phyloP scores from a whole-genome alignment of 2,113 vertebrate genomes.

The Oryzias melastigma region DNA sequence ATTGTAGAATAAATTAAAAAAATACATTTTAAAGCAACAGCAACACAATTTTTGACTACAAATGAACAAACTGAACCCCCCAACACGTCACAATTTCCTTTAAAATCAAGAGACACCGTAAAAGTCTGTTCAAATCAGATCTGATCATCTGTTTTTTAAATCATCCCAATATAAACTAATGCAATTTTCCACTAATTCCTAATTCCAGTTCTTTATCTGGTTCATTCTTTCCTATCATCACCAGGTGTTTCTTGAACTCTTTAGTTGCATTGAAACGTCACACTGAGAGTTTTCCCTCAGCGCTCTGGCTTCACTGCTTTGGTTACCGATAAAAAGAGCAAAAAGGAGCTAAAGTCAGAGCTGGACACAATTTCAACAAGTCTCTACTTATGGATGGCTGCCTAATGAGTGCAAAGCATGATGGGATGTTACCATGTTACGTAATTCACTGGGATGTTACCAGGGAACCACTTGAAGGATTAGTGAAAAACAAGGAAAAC shows the following conservation, averaged over 20 bases:
- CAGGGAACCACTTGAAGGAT: conserved; percentile 45
- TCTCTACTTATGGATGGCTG: conserved; percentile 54
- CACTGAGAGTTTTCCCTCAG: neutral
- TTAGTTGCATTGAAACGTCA: neutral
- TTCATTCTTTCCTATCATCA: conserved; percentile 14
- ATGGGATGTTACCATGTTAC: conserved; percentile 19
- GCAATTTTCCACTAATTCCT: conserved; percentile 85
- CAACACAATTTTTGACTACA: no score
- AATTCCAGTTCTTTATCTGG: conserved; percentile 88
- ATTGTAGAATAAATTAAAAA: no score
- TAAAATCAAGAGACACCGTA: no score
- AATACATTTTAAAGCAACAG: no score
- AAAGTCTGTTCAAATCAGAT: conserved; percentile 28
- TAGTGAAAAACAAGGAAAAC: conserved; percentile 17
- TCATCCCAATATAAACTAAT: conserved; percentile 57
- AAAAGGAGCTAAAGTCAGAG: conserved; percentile 21
- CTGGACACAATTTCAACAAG: conserved; percentile 29
- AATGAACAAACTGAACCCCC: no score
- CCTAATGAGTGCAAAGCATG: conserved; percentile 54
- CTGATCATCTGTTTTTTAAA: conserved; percentile 16
- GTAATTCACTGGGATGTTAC: conserved; percentile 4
- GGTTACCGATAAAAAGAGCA: conserved; percentile 18
- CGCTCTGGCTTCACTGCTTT: conserved; percentile 11
- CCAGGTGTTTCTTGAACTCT: neutral
- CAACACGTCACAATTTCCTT: no score